Conservation (phyloP, 2,113 vertebrate genomes). For the Tachuris rubrigastra region DNA sequence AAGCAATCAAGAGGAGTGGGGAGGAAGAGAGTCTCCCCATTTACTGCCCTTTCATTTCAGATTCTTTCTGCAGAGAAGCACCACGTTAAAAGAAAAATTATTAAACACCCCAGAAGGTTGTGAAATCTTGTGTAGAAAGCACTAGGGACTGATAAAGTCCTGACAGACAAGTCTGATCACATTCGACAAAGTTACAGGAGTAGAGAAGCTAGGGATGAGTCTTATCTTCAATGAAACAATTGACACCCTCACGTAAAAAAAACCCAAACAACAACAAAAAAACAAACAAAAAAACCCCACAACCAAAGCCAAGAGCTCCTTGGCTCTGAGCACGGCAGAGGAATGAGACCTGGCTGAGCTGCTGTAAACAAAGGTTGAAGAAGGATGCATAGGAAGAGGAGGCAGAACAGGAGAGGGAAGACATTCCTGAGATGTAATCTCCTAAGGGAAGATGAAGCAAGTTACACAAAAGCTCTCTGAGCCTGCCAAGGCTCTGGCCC, state of each 20-base stretch:
- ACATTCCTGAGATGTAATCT: background rate
- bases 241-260: background rate
- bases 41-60: background rate
- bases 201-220: background rate
- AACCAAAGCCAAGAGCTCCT: background rate
- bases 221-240: background rate
- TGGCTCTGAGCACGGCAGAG: background rate
- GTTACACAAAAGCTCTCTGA: background rate
- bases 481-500: background rate
- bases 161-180: slow-evolving; percentile 47
- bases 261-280: background rate
- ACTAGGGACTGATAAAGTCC: background rate
- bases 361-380: background rate
- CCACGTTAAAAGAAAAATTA: background rate
- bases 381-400: background rate
- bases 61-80: background rate
- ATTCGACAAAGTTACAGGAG: background rate
- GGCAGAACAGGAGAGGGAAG: background rate
- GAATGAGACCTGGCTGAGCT: background rate
- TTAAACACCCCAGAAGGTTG: slow-evolving; percentile 6
- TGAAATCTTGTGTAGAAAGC: slow-evolving; percentile 47
- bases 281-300: background rate
- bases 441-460: background rate
- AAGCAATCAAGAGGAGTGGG: rapidly evolving
- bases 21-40: background rate